Evolutionary conservation across 2,888 invertebrate genomes (phyloP), one percentile per base, ranked within the genome.

Genomic region (Lathronympha strigana): DNA sequence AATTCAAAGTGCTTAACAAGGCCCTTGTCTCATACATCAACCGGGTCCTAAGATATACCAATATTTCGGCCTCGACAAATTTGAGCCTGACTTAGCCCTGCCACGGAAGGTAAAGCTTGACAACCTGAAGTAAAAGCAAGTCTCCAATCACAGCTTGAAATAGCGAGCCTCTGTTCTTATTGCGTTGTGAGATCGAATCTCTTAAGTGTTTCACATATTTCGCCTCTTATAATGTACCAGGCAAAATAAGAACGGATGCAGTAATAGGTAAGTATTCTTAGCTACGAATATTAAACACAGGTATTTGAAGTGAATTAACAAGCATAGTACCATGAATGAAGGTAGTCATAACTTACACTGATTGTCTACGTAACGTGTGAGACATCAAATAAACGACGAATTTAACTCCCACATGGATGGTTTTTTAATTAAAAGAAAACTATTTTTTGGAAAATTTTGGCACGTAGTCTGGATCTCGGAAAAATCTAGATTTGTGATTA

Each of bases 1-100:
- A 63, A 58, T 63, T 63, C 45, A 43, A 51, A 45, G 58, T 58
- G 51, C 51, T 53, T 53, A 45, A 53, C 51, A 36, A 40, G 36
- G 64, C 64, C 17, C 50, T 40, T 57, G 55, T 63, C 63, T 25
- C 64, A 60, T 64, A 64, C 58, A 58, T 64, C 58, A 58, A 58
- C 8, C 19, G 58, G 51, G 57, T 47, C 51, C 60, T 58, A 64
- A 53, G 64, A 19, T 36, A 43, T 57, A 51, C 50, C n/a, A n/a
- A n/a, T n/a, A n/a, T n/a, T n/a, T 51, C 38, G 36, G 47, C 21
- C 43, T 36, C 43, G 38, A 50, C 61, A 64, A 67, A 61, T 63
- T 60, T 28, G 8, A 23, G 43, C 43, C 31, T 21, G 36, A 53
- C 43, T 43, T 57, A 45, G 43, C 45, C 38, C n/a, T 25, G 23